Base-by-base conservation (phyloP, 2,888 invertebrate genomes). In the Opisthograptis luteolata region DNA sequence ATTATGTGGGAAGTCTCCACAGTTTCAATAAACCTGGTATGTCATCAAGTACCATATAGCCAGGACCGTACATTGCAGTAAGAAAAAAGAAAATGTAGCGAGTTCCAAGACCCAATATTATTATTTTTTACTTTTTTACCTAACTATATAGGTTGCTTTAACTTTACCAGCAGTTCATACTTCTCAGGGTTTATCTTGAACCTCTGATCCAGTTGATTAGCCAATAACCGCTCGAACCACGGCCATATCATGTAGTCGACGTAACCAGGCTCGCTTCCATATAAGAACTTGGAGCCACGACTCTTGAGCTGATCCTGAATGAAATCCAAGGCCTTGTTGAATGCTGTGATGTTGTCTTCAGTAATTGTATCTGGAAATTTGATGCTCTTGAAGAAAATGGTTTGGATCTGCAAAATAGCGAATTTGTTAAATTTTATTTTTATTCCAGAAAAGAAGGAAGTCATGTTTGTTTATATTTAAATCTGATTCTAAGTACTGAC, bases 211-310 rank as follows among this genome's bases (percentile, higher is more conserved):
- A 15, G 8, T 25, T 92, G 71, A 50, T 87, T 74, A 0, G 39
- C 20, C 1, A 92, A 87, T 0, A 94, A 69, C 63, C 94, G 88
- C 79, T 96, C 96, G 63, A 95, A 94, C 96, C 96, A 96, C 0
- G 96, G 96, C 96, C 96, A 96, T 62, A 96, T 95, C 95, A 96
- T 96, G 64, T 95, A 95, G 73, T 96, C 96, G 9, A 94, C 84
- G 92, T 93, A 95, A 6, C 96, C 96, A 0, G 96, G 96, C 49
- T 92, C 92, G 2, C 70, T 81, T 0, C 96, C 95, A 34, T 70
- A 79, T 55, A 95, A 93, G 70, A 92, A 96, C 19, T 86, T 84
- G 0, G 92, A 92, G 4, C 91, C 92, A 39, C 96, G 91, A 20
- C 82, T 83, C 8, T 68, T 73, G 0, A 96, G 74, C 71, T 95